Evolutionary conservation across 35 echinoderm and acorn worm species (phyloP).

Genomic region (Diadema setosum): DNA sequence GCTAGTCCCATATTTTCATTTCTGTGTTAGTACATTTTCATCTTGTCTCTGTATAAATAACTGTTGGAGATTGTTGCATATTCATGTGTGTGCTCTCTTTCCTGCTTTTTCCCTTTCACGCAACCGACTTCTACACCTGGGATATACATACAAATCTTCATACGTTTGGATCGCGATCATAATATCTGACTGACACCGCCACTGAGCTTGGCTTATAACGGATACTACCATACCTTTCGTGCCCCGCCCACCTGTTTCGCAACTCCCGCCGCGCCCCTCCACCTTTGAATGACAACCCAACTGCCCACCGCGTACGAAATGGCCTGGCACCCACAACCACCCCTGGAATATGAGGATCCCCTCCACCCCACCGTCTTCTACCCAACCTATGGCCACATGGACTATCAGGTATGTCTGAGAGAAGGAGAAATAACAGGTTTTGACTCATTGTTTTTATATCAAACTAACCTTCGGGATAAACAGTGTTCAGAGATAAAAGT

Average conservation of each 20-base stretch:
- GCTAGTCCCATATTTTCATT: not conserved
- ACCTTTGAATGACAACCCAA: constrained; percentile 2
- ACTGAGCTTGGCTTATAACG: no score
- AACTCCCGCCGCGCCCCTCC: not conserved
- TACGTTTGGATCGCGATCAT: not conserved
- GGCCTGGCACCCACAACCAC: constrained; percentile 35
- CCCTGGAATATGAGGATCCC: constrained; percentile 55
- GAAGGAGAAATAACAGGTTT: no score
- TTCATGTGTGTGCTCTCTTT: not conserved
- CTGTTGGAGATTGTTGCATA: not conserved
- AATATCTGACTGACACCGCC: not conserved
- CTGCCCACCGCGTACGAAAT: constrained; percentile 3
- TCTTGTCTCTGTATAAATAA: not conserved
- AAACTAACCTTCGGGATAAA: no score
- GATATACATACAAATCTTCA: not conserved
- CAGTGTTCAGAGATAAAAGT: no score
- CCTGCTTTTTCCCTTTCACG: not conserved
- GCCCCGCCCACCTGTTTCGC: not conserved
- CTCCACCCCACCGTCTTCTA: constrained; percentile 50
- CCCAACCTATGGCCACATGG: constrained; percentile 55
- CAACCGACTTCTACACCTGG: not conserved
- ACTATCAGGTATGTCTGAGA: constrained; percentile 70
- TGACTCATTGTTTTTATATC: no score
- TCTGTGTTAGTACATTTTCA: not conserved
- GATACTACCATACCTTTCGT: not conserved